A percentile compares a stretch with the other conserved stretches of the same genome.
Conservation (phyloP, 2,113 vertebrate genomes). For the Melospiza georgiana region DNA sequence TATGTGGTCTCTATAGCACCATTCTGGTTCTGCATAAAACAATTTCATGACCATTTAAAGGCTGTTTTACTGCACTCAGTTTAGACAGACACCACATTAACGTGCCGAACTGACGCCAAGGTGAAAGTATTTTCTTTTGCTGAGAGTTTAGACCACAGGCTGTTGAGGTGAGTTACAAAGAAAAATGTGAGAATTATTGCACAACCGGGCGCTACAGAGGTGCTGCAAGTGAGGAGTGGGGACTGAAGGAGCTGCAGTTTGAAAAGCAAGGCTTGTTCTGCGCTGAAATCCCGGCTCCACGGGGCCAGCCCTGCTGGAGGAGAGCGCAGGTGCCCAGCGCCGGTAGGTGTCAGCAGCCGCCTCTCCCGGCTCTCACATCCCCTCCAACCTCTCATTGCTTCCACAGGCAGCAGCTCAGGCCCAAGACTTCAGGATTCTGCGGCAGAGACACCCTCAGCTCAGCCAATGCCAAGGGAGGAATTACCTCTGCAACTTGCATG, state of each 20-base stretch:
- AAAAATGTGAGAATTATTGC: neutral
- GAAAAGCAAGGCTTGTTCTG: neutral
- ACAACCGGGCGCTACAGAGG: neutral
- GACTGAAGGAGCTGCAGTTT: neutral
- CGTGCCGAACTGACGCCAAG: accelerated
- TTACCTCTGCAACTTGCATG: neutral
- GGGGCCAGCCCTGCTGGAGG: accelerated
- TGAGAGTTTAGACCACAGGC: neutral
- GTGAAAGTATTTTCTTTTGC: neutral
- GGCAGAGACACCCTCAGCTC: neutral
- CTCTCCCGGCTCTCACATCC: no score
- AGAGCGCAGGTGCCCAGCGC: neutral
- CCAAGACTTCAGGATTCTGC: neutral
- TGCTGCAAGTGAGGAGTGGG: neutral
- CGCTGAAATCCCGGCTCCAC: accelerated
- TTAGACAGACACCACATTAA: neutral
- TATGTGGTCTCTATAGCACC: neutral
- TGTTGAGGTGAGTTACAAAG: neutral
- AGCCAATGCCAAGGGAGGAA: neutral
- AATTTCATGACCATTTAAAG: neutral
- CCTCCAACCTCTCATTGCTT: neutral
- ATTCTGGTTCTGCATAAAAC: neutral
- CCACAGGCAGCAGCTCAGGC: neutral
- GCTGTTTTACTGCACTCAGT: neutral
- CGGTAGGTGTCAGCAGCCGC: constrained; percentile 21